phyloP scores from a whole-genome alignment of 2,113 vertebrate genomes.

The Siniperca chuatsi region DNA sequence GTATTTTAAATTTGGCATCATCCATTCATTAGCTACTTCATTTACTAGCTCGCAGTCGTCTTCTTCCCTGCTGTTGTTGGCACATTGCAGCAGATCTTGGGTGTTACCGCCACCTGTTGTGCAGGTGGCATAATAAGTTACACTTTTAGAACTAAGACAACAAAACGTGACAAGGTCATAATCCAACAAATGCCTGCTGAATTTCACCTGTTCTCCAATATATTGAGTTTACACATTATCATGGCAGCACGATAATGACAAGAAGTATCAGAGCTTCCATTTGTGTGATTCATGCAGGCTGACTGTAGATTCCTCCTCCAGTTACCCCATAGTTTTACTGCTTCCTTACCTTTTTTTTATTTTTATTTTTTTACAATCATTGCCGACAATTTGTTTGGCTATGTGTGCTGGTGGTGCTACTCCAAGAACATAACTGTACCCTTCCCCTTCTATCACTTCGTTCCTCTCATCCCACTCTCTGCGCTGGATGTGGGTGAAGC shows the following conservation, averaged over 20 bases:
- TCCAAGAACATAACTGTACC: constrained; percentile 58
- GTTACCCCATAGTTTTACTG: constrained; percentile 10
- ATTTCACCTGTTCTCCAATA: background rate
- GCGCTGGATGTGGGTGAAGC: constrained; percentile 74
- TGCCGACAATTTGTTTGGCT: constrained; percentile 33
- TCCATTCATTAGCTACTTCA: background rate
- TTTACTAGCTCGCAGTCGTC: background rate
- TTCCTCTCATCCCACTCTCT: constrained; percentile 77
- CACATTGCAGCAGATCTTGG: background rate
- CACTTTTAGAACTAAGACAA: background rate
- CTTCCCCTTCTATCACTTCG: constrained; percentile 64
- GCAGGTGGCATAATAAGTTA: background rate
- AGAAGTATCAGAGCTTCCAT: background rate
- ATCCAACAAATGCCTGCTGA: background rate
- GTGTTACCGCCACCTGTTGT: constrained; percentile 10
- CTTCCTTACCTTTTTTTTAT: background rate
- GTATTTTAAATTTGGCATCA: background rate
- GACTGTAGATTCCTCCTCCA: constrained; percentile 11
- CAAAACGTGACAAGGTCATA: background rate
- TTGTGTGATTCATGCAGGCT: background rate
- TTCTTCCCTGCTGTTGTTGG: background rate
- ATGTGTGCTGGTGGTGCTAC: constrained; percentile 43
- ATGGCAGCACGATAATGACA: background rate
- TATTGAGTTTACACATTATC: constrained; percentile 12
- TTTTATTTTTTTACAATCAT: background rate